Conservation (phyloP, 2,113 vertebrate genomes). For the Geococcyx californianus region DNA sequence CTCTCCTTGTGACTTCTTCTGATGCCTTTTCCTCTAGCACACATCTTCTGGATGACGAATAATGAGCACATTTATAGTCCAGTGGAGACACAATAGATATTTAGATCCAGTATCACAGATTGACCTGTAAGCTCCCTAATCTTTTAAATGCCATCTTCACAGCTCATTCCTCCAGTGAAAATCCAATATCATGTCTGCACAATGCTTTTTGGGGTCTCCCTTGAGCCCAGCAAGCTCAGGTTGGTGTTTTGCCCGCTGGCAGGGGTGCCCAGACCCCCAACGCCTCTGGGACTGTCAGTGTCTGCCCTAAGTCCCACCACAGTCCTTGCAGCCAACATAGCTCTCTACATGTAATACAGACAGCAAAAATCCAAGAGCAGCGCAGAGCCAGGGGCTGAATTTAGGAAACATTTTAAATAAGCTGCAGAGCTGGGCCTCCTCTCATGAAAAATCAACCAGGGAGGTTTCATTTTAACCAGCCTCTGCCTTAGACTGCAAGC, state of each 20-base stretch:
- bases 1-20: neutral
- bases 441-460: neutral
- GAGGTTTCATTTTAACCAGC: neutral
- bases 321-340: neutral
- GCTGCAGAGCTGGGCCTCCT: neutral
- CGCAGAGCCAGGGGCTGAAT: neutral
- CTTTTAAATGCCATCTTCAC: constrained; percentile 11
- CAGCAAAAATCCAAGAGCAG: neutral
- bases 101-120: neutral
- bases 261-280: accelerated
- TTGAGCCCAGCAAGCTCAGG: neutral
- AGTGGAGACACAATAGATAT: neutral
- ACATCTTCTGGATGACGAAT: neutral
- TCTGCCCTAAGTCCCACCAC: neutral
- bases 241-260: neutral
- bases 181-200: neutral
- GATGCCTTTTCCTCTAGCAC: neutral
- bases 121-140: neutral
- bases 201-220: neutral
- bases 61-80: neutral
- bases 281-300: accelerated
- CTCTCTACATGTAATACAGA: neutral
- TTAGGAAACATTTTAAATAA: neutral
- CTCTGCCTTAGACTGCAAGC: neutral
- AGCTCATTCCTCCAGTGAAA: neutral